A percentile compares a stretch with the other conserved stretches of the same genome.
Evolutionary conservation across 1,140 invertebrate genomes (phyloP).

Genomic region (Lepidostoma basale): DNA sequence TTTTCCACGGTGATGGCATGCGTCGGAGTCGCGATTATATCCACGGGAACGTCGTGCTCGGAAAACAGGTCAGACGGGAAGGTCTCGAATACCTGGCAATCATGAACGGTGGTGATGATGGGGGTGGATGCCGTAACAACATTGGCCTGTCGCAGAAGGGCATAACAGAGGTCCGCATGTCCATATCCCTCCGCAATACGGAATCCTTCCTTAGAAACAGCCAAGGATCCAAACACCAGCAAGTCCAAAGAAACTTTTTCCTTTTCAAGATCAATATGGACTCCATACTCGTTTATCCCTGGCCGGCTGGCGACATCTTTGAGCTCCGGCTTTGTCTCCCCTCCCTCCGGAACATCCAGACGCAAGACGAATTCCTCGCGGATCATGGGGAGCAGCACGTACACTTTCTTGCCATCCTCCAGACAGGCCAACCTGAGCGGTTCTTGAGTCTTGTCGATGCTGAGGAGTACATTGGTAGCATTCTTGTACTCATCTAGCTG

Average conservation of each 20-base stretch:
- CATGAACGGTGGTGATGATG: slow-evolving; percentile 83
- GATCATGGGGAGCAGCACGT: slow-evolving; percentile 78
- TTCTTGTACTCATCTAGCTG: slow-evolving; percentile 66
- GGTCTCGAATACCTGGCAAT: slow-evolving; percentile 74
- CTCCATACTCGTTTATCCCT: slow-evolving; percentile 70
- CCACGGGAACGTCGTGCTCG: slow-evolving; percentile 80
- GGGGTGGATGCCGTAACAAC: slow-evolving; percentile 73
- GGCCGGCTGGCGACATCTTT: slow-evolving; percentile 69
- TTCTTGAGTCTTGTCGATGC: slow-evolving; percentile 63
- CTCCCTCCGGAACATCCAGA: slow-evolving; percentile 66
- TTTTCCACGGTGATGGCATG: slow-evolving; percentile 66
- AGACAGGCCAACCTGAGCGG: slow-evolving; percentile 64
- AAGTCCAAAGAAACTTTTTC: too few relatives aligned
- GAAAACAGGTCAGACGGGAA: slow-evolving; percentile 75
- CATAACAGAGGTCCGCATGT: slow-evolving; percentile 83
- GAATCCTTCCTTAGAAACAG: slow-evolving; percentile 77
- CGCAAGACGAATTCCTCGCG: slow-evolving; percentile 74
- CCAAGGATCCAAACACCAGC: slow-evolving; percentile 80
- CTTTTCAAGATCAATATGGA: too few relatives aligned
- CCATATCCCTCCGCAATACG: slow-evolving; percentile 87
- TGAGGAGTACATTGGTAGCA: slow-evolving; percentile 56
- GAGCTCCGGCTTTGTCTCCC: slow-evolving; percentile 67
- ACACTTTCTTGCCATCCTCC: slow-evolving; percentile 74
- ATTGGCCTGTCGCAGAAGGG: slow-evolving; percentile 77
- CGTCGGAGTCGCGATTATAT: slow-evolving; percentile 83